These are phyloP conservation scores for Drosophila koepferae DNA, from an alignment of 2,888 invertebrate genomes.

Conservation along the genomic window DNA sequence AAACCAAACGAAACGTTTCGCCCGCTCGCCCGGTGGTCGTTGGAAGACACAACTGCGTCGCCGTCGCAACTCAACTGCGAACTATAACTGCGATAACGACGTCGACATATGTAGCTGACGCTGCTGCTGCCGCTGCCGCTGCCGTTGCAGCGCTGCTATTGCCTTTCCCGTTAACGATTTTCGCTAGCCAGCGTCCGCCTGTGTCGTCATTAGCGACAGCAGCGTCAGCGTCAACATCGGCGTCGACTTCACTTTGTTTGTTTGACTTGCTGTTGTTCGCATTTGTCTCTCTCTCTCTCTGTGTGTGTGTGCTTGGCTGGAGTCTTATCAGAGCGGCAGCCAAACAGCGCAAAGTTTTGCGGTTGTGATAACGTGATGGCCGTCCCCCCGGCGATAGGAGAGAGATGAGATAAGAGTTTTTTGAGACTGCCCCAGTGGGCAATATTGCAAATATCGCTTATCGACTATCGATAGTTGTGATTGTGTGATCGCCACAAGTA, in stretches of 20 bases:
- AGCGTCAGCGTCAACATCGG: slow-evolving; percentile 11
- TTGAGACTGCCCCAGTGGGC: slow-evolving; percentile 11
- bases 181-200: slow-evolving; percentile 35
- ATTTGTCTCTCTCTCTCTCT: no score
- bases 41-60: slow-evolving; percentile 46
- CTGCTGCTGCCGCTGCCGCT: background rate
- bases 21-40: slow-evolving; percentile 8
- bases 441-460: background rate
- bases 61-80: slow-evolving; percentile 53
- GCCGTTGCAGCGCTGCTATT: slow-evolving; percentile 15
- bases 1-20: slow-evolving; percentile 16
- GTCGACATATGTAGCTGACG: slow-evolving; percentile 6
- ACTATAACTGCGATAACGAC: slow-evolving; percentile 51
- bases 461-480: background rate
- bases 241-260: slow-evolving; percentile 45
- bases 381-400: slow-evolving; percentile 1
- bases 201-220: slow-evolving; percentile 58
- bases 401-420: background rate
- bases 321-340: slow-evolving; percentile 48
- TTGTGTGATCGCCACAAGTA: background rate
- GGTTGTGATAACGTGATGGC: slow-evolving; percentile 30
- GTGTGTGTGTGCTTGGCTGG: slow-evolving; percentile 8
- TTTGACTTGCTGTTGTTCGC: slow-evolving; percentile 29
- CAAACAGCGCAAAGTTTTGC: slow-evolving; percentile 28
- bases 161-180: slow-evolving; percentile 73